These are phyloP conservation scores for Oryzias sinensis DNA, from an alignment of 2,797 vertebrate genomes.

Conservation along the genomic window DNA sequence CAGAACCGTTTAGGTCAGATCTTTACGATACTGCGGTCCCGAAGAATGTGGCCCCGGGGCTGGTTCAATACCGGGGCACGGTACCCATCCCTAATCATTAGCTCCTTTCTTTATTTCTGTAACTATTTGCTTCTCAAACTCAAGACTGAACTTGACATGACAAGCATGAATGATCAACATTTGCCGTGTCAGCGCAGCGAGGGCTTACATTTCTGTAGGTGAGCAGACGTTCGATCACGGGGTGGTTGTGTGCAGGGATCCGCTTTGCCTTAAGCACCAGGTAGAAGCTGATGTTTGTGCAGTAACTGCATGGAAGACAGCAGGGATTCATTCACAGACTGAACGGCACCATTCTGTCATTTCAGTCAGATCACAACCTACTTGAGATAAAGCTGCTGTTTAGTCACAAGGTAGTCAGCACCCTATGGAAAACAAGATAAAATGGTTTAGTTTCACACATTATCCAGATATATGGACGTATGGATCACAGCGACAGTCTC, in stretches of 20 bases:
- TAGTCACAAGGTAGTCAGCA: slow-evolving; percentile 85
- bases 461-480: no score
- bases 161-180: no score
- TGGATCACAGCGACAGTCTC: no score
- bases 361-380: slow-evolving; percentile 53
- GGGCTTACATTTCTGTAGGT: slow-evolving; percentile 85
- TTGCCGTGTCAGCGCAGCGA: no score
- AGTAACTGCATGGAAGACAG: slow-evolving; percentile 78
- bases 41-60: no score
- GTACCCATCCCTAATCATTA: no score
- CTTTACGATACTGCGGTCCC: no score
- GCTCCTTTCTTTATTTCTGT: no score
- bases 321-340: not conserved
- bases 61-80: no score
- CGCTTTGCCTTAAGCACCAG: slow-evolving; percentile 91
- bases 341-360: not conserved
- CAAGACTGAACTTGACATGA: no score
- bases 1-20: no score
- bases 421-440: slow-evolving; percentile 62
- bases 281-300: slow-evolving; percentile 96
- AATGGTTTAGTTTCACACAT: not conserved
- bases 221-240: slow-evolving; percentile 90
- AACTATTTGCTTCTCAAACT: no score
- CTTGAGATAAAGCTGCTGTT: slow-evolving; percentile 93
- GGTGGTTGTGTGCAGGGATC: slow-evolving; percentile 86